Evolutionary conservation across 2,797 vertebrate genomes (phyloP), one percentile per base, ranked within the genome.

Genomic region (Rhadinocentrus ornatus): DNA sequence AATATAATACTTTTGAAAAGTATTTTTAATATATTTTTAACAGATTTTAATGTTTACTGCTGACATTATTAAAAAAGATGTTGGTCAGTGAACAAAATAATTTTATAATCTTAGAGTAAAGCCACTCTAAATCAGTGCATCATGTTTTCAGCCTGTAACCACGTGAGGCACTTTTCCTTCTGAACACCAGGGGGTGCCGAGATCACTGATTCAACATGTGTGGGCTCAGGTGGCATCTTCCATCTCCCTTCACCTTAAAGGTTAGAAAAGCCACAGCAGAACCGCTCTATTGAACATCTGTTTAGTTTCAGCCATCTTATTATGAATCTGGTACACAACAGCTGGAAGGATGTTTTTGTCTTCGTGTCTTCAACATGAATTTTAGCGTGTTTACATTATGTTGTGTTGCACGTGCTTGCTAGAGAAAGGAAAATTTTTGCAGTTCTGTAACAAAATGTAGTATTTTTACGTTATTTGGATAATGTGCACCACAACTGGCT

Each of bases 171-270:
- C 11, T 80, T 75, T 64, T 62, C 29, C 62, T 52, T 27, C 22
- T 3, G 4, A 81, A 82, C 86, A 87, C 68, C 66, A 89, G 88
- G 73, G 81, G 84, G 77, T 73, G 66, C 65, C n/a, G 12, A 39
- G 44, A 75, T 41, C 34, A n/a, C 67, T 73, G 4, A 56, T 63
- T 62, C 22, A 56, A 53, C 62, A 65, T 75, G 58, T 44, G 55
- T 61, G 59, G 73, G 62, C 72, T 61, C 50, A 71, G 53, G 15
- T 35, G 37, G 72, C 62, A 71, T 73, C 46, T 75, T 80, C 52
- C 56, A 54, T 41, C 72, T 57, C 15, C 0, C 60, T 74, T 44
- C 41, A 61, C 46, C 18, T 65, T 79, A 54, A 82, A 82, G 71
- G 72, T 78, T 69, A 70, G 20, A 59, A 68, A 70, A 72, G 74